These are phyloP conservation scores for Bovichtus variegatus DNA, from an alignment of 2,797 vertebrate genomes.

Conservation along the genomic window DNA sequence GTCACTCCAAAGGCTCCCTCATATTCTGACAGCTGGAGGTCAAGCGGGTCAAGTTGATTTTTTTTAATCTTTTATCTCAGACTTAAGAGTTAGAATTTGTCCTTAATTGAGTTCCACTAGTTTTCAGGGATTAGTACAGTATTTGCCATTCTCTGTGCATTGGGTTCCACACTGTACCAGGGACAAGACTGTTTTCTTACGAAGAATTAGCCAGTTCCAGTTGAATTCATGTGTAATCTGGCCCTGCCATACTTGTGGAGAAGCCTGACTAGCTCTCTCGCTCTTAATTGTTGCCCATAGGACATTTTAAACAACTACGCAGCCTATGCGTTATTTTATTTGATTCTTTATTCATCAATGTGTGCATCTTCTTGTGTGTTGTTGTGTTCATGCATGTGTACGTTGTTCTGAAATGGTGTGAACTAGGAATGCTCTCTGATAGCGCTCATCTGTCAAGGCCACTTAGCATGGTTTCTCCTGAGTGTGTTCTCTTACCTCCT, in stretches of 20 bases:
- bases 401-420: conserved; percentile 22
- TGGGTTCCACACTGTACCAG: conserved; percentile 29
- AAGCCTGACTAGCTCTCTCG: not conserved
- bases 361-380: not conserved
- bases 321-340: not conserved
- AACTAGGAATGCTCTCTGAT: conserved; percentile 28
- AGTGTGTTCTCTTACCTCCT: conserved; percentile 26
- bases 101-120: conserved; percentile 8
- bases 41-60: conserved; percentile 48
- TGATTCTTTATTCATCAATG: not conserved
- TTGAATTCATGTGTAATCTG: conserved; percentile 20
- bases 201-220: conserved; percentile 18
- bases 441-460: conserved; percentile 45
- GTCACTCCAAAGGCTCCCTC: conserved; percentile 32
- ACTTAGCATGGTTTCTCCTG: conserved; percentile 52
- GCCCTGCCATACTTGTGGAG: not conserved
- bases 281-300: not conserved
- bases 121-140: conserved; percentile 3
- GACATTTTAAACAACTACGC: conserved; percentile 5
- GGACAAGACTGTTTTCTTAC: conserved; percentile 25
- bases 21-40: conserved; percentile 56
- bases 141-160: conserved; percentile 23
- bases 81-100: conserved; percentile 43
- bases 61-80: conserved; percentile 59
- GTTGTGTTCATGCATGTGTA: not conserved